Conservation (phyloP, 1,140 invertebrate genomes). For the Trichonephila clavipes region DNA sequence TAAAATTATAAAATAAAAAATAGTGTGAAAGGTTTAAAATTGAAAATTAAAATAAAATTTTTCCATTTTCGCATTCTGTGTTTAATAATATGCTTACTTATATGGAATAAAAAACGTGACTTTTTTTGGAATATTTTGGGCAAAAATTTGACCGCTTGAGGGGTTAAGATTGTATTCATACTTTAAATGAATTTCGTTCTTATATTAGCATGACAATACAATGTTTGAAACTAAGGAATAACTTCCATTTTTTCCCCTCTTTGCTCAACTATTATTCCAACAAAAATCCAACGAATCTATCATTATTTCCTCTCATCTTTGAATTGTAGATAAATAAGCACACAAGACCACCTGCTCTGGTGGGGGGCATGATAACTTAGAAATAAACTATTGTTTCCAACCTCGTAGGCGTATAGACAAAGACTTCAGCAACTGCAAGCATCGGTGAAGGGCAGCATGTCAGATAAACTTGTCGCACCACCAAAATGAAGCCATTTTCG, state of each 20-base stretch:
- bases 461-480: conserved; percentile 71
- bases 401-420: conserved; percentile 35
- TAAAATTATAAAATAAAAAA: too few species aligned
- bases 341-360: background rate
- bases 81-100: too few species aligned
- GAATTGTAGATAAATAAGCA: background rate
- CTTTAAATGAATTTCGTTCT: too few species aligned
- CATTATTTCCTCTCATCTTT: background rate
- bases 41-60: too few species aligned
- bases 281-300: background rate
- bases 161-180: too few species aligned
- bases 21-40: too few species aligned
- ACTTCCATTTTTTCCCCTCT: background rate
- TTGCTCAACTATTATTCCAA: background rate
- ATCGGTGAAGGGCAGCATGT: conserved; percentile 49
- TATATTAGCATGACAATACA: too few species aligned
- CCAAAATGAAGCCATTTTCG: conserved; percentile 74
- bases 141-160: too few species aligned
- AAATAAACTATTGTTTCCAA: background rate
- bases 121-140: too few species aligned
- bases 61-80: too few species aligned
- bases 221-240: too few species aligned
- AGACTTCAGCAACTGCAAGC: conserved; percentile 41
- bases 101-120: too few species aligned
- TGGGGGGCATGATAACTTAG: background rate